Evolutionary conservation across 2,113 vertebrate species (phyloP).

Genomic region (Corythoichthys haematopterus): DNA sequence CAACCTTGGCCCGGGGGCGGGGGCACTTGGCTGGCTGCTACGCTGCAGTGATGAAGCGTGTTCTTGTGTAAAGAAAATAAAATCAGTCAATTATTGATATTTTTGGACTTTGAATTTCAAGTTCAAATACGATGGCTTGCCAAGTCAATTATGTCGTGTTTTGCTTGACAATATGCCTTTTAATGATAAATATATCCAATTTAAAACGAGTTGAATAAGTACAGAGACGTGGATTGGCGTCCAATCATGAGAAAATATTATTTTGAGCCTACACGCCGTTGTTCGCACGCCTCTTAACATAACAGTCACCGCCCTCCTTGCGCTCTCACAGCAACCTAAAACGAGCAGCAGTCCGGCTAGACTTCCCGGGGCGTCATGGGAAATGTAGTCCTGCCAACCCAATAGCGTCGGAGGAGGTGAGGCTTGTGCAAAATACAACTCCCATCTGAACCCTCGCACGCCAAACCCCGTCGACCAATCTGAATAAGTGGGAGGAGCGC

Average conservation of each 20-base stretch:
- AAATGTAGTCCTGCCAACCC: conserved; percentile 50
- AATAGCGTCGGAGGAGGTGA: conserved; percentile 39
- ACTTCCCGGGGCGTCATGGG: conserved; percentile 48
- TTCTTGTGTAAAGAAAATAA: conserved; percentile 4
- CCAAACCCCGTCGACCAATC: conserved; percentile 68
- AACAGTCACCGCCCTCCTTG: conserved; percentile 66
- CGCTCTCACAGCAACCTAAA: conserved; percentile 71
- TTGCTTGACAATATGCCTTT: too few species aligned
- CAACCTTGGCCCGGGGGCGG: conserved; percentile 66
- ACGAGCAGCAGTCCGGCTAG: conserved; percentile 27
- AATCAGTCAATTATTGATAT: neutral
- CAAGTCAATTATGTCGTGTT: too few species aligned
- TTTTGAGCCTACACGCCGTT: neutral
- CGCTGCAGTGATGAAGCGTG: conserved; percentile 63
- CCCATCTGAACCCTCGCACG: conserved; percentile 71
- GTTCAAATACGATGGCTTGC: too few species aligned
- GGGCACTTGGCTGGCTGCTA: conserved; percentile 59
- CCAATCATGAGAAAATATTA: too few species aligned
- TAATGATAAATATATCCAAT: too few species aligned
- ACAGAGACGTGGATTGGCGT: too few species aligned
- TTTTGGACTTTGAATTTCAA: neutral
- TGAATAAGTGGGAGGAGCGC: conserved; percentile 77
- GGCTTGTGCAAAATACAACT: conserved; percentile 73
- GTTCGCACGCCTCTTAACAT: conserved; percentile 56
- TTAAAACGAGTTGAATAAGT: neutral